Base-by-base conservation (phyloP, 2,113 vertebrate genomes). In the Phalacrocorax brasilianus region DNA sequence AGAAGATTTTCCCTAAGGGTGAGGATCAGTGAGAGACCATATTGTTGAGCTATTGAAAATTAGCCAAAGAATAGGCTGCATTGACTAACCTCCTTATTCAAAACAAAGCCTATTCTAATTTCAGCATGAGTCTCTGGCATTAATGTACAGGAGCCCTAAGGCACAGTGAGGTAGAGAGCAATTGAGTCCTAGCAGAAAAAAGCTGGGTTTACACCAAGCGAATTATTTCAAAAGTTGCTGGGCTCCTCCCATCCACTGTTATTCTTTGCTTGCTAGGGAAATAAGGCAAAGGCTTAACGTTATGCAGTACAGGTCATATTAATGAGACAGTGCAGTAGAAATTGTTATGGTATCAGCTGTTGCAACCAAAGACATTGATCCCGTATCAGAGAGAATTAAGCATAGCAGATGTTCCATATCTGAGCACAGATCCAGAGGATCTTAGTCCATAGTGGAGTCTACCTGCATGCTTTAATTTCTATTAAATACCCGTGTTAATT, bases 1-100 rank as follows among this genome's bases (percentile, higher is more conserved):
- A 94, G 61, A 65, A 72, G 74, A 79, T 94, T 88, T 97, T 73
- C 96, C 96, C 97, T 96, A 72, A 74, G 95, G 97, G 88, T 66
- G 9, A 68, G 49, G 80, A 97, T 97, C 92, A 96, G 73, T 90
- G 63, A 95, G 84, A 95, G 81, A 94, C 81, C 75, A 81, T 85
- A 95, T 53, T 89, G 93, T 79, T 87, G 53, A 95, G 65, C 22
- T 47, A 44, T 33, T 88, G 84, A 76, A 92, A 88, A 88, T 66
- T 63, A 96, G 84, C 75, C 87, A 94, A 96, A 97, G 92, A 97
- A 93, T 66, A 89, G 89, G 72, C 79, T 89, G 56, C 70, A 63
- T 76, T 97, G 89, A 95, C 81, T 83, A 74, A 95, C 61, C 30
- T 78, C 59, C 85, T 95, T 92, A 91, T 79, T 93, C 82, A 95